Conservation (phyloP, 2,888 invertebrate genomes). For the Aricia artaxerxes region DNA sequence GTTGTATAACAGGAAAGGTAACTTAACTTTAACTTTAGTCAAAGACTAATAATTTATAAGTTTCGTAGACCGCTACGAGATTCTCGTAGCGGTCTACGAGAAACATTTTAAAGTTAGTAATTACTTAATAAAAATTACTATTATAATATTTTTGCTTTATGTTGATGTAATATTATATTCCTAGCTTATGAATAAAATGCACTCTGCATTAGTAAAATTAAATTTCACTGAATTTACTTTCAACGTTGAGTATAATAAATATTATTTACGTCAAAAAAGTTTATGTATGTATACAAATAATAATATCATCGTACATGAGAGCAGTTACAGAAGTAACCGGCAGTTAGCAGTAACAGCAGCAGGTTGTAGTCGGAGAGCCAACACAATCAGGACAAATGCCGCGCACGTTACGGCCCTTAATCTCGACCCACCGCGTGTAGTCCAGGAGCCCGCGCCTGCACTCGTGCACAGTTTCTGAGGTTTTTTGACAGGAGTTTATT, state of each 20-base stretch:
- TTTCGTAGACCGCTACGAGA: not conserved
- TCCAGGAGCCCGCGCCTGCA: slow-evolving; percentile 36
- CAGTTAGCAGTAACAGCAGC: slow-evolving; percentile 26
- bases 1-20: no score
- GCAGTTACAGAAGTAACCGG: not conserved
- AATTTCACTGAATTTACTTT: not conserved
- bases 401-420: slow-evolving; percentile 57
- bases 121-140: not conserved
- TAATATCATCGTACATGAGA: not conserved
- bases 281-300: not conserved
- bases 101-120: not conserved
- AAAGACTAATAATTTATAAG: not conserved
- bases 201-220: not conserved
- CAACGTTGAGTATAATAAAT: not conserved
- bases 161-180: not conserved
- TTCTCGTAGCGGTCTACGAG: not conserved
- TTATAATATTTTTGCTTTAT: not conserved
- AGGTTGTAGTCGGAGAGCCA: not conserved
- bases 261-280: not conserved
- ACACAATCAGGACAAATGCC: slow-evolving; percentile 46
- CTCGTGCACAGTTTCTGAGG: not conserved
- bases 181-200: not conserved
- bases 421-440: slow-evolving; percentile 50
- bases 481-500: not conserved
- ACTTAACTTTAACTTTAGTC: no score